Conservation (phyloP, 2,797 vertebrate genomes). For the Danio aesculapii region DNA sequence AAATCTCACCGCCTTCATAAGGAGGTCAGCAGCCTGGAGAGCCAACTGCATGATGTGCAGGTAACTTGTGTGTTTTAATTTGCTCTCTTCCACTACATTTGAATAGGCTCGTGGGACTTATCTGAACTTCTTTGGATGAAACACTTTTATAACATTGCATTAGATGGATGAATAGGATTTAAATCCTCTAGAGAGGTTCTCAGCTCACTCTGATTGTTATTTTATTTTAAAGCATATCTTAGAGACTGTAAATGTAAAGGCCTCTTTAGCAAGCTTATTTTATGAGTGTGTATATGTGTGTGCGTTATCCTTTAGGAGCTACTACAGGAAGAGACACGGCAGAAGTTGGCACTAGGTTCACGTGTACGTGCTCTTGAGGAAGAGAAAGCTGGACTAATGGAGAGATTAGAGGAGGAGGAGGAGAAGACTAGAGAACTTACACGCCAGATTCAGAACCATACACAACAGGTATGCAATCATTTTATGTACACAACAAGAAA, state of each 20-base stretch:
- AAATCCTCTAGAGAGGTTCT: neutral
- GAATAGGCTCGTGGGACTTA: neutral
- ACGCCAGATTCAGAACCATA: conserved; percentile 85
- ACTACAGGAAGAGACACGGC: conserved; percentile 89
- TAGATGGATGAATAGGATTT: neutral
- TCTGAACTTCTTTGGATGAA: conserved; percentile 3
- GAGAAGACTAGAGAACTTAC: conserved; percentile 80
- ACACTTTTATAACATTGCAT: neutral
- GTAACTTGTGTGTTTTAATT: conserved; percentile 67
- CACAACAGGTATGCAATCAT: conserved; percentile 81
- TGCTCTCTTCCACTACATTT: neutral
- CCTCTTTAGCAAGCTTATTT: conserved; percentile 2
- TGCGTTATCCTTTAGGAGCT: conserved; percentile 76
- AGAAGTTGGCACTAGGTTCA: conserved; percentile 85
- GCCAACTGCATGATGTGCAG: conserved; percentile 88
- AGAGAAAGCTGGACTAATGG: conserved; percentile 83
- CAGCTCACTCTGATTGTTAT: neutral
- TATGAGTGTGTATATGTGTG: conserved; percentile 12
- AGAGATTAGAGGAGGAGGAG: conserved; percentile 90
- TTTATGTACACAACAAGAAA: neutral
- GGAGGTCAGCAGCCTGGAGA: conserved; percentile 86
- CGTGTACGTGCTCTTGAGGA: conserved; percentile 86
- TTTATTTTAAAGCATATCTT: neutral
- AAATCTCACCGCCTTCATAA: conserved; percentile 86
- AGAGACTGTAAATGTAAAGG: neutral